A percentile compares a stretch with the other conserved stretches of the same genome.
Conservation (phyloP, 2,113 vertebrate species). For the Aepyceros melampus region DNA sequence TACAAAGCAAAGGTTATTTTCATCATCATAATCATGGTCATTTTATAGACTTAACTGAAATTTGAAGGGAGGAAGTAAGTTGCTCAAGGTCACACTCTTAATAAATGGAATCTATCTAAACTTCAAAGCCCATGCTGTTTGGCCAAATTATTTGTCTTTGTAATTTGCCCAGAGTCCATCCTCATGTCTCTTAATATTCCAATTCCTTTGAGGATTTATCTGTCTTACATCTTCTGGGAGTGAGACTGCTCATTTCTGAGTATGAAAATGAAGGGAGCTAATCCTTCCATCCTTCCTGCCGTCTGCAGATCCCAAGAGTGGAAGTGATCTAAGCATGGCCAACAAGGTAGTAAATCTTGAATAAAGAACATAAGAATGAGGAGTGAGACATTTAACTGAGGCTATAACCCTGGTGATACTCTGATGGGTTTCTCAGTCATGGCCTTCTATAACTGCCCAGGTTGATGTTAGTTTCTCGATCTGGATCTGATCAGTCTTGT, state of each 20-base stretch:
- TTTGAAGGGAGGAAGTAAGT: neutral
- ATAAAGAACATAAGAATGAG: neutral
- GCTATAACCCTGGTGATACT: neutral
- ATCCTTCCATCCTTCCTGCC: neutral
- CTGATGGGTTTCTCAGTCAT: neutral
- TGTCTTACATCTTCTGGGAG: neutral
- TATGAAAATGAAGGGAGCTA: neutral
- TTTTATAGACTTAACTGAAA: neutral
- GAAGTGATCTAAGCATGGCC: neutral
- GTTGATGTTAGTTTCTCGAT: neutral
- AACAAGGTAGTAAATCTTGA: neutral
- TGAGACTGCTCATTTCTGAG: neutral
- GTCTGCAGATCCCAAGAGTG: fast-evolving
- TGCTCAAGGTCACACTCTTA: neutral
- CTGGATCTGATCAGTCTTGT: neutral
- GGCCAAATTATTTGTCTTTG: neutral
- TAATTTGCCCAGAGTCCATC: neutral
- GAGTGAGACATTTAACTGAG: neutral
- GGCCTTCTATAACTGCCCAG: neutral
- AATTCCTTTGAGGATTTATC: neutral
- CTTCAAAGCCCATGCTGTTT: neutral
- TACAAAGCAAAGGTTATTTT: neutral
- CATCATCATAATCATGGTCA: neutral
- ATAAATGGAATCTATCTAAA: neutral
- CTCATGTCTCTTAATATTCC: neutral